A percentile compares a stretch with the other conserved stretches of the same genome.
Conservation (phyloP, 2,797 vertebrate genomes). For the Rachycentron canadum region DNA sequence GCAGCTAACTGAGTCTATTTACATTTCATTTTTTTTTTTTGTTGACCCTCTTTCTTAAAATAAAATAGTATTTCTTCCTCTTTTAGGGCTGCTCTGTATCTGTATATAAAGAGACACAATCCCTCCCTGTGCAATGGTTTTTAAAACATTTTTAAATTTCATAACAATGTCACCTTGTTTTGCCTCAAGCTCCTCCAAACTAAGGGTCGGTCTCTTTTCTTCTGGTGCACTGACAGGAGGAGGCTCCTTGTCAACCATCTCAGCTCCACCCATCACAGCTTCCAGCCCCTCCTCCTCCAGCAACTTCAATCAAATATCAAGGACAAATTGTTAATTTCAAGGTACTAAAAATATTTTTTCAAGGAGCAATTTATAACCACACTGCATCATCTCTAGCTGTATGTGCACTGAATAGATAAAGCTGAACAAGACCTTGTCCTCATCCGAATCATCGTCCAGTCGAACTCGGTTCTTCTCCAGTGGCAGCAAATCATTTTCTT, state of each 20-base stretch:
- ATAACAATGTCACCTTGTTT: slow-evolving; percentile 90
- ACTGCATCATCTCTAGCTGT: background rate
- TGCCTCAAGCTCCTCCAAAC: slow-evolving; percentile 94
- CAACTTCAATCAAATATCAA: slow-evolving; percentile 59
- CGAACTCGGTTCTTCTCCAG: slow-evolving; percentile 97
- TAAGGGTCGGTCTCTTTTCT: slow-evolving; percentile 92
- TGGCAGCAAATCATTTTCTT: slow-evolving; percentile 96
- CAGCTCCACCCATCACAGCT: slow-evolving; percentile 69
- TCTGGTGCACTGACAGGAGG: slow-evolving; percentile 80
- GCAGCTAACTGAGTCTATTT: background rate
- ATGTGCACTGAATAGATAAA: background rate
- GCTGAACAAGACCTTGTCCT: slow-evolving; percentile 86
- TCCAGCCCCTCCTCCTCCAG: slow-evolving; percentile 84
- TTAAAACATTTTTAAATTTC: background rate
- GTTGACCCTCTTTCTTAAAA: background rate
- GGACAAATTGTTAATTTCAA: background rate
- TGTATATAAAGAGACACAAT: background rate
- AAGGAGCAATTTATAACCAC: background rate
- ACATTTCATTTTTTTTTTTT: background rate
- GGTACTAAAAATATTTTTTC: background rate
- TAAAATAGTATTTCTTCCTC: background rate
- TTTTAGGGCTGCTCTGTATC: background rate
- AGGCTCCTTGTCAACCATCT: slow-evolving; percentile 66
- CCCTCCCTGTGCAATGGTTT: background rate
- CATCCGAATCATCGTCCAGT: slow-evolving; percentile 96